Evolutionary conservation across 2,113 vertebrate species (phyloP), one percentile per base, ranked within the genome.

Genomic region (Falco punctatus): DNA sequence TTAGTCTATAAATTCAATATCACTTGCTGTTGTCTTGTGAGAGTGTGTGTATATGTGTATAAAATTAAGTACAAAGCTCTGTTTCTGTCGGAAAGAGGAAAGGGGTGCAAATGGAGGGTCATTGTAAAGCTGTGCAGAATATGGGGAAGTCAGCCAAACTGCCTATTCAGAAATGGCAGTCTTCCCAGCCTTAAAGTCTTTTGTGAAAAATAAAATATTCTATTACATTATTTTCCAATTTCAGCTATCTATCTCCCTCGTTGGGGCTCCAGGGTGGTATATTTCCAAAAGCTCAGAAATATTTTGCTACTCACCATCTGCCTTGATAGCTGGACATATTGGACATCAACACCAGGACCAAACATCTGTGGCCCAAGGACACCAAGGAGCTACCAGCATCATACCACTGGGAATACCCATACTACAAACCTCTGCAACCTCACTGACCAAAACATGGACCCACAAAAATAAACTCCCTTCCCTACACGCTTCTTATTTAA

Each of bases 171-270:
- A 79, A 75, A 94, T 98, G 98, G 97, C 98, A 95, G 6, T 49
- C 88, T 97, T 98, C 97, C 98, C 98, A 98, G 97, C 74, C 69
- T 70, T 80, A 49, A 94, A 95, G 97, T 59, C 97, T 98, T 95
- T 54, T 89, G 97, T 97, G 97, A 95, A 96, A 97, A 97, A 98
- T 98, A 96, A 98, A 98, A 98, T 98, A 99, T 99, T 99, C 98
- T 98, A 98, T 98, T 98, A 98, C 98, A 98, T 98, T 99, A 98
- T 98, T 98, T 98, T 99, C 97, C 98, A 98, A 98, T 99, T 98
- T 98, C 97, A 98, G 93, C 95, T 97, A 64, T 94, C 96, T 98
- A 98, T 96, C 97, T 98, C 98, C 96, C 97, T 89, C 62, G 73
- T 52, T 75, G 94, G 94, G 97, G 96, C 97, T 98, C 97, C 95